Base-by-base conservation (phyloP, 2,113 vertebrate genomes). In the Alethe diademata region DNA sequence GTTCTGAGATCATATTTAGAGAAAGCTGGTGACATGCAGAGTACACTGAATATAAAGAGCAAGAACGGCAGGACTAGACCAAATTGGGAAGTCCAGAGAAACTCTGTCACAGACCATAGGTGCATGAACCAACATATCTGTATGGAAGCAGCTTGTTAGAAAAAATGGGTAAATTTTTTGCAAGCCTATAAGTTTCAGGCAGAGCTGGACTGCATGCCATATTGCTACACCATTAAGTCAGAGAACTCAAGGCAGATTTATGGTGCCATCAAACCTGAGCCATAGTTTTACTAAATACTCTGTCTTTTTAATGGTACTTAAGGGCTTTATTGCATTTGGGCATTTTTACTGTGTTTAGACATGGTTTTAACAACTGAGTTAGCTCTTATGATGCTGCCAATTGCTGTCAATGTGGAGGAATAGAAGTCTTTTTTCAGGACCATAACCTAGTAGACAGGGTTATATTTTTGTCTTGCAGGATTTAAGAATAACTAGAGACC, bases 201-300 rank as follows among this genome's bases (percentile, higher is more conserved):
- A 90, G 50, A 88, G 47, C 47, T 86, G 38, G 35, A 8, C 58
- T 92, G 42, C 7, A 2, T 42, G 74, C 81, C 3, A 3, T 56
- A 71, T 66, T 93, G 54, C 26, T 70, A 80, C 35, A 51, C 14
- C 60, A 83, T 82, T 93, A 95, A 92, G 47, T 42, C 83, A 67
- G 75, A 86, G 79, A 79, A 67, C 51, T 92, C 88, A 66, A 58
- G 86, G 75, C 40, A 94, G 94, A 93, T 96, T 96, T 96, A 95
- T 78, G 47, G 56, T 83, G 67, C 18, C 43, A 51, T 96, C 91
- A 94, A 96, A 92, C 65, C 62, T 43, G 58, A 91, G 64, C 61
- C 83, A 97, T 88, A 70, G 91, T 95, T 98, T 54, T 95, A 82
- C 93, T 89, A 97, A 95, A 73, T 83, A 58, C 73, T 93, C 62